Conservation (phyloP, 2,888 invertebrate species). For the Altica lythri region DNA sequence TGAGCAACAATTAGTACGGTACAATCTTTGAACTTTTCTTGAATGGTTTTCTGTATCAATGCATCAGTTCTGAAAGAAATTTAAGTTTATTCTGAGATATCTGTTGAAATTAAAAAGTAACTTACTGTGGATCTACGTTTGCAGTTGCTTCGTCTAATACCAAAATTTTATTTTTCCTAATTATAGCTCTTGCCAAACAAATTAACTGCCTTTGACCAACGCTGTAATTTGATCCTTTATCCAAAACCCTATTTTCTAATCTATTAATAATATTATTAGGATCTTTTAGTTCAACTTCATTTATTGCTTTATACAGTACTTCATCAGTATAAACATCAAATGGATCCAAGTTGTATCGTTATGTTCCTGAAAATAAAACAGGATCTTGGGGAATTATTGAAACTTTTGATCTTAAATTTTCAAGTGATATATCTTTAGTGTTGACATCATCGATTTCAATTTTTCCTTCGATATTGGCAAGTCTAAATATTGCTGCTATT, state of each 20-base stretch:
- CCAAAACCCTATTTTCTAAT: conserved; percentile 72
- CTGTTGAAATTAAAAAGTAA: not conserved
- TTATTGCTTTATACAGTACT: conserved; percentile 72
- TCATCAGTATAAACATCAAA: conserved; percentile 72
- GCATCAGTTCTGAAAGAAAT: conserved; percentile 66
- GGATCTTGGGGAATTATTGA: conserved; percentile 64
- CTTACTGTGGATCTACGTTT: conserved; percentile 85
- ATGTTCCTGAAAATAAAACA: conserved; percentile 66
- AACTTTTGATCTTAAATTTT: conserved; percentile 61
- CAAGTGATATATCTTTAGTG: conserved; percentile 62
- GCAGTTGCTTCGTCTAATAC: conserved; percentile 93
- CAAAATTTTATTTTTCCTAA: conserved; percentile 81
- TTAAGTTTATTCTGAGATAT: not conserved
- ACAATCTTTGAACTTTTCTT: conserved; percentile 76
- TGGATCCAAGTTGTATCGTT: conserved; percentile 76
- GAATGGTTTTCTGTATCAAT: conserved; percentile 81
- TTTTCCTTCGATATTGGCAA: conserved; percentile 72
- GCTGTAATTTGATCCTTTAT: conserved; percentile 81
- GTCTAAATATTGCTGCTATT: conserved; percentile 77
- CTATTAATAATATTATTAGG: conserved; percentile 64
- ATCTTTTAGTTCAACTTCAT: conserved; percentile 76
- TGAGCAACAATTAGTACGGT: conserved; percentile 91
- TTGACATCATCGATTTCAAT: conserved; percentile 74
- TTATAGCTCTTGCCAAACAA: conserved; percentile 85
- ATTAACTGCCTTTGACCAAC: conserved; percentile 90